Conservation (phyloP, 2,797 vertebrate species). For the Caiman crocodilus region DNA sequence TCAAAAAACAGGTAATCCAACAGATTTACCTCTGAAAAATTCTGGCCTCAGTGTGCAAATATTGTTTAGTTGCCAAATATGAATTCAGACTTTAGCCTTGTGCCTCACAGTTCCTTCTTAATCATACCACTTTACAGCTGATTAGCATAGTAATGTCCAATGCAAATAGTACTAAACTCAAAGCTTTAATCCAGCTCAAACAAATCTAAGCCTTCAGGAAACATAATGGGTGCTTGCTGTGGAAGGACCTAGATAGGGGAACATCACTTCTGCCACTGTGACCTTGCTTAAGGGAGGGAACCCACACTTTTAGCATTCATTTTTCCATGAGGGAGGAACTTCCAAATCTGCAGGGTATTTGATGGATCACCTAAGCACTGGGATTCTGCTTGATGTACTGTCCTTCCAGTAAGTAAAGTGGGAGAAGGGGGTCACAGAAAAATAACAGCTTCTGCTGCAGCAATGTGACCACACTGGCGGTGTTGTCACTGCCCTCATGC, state of each 20-base stretch:
- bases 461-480: too few relatives aligned
- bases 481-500: too few relatives aligned
- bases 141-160: background rate
- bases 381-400: background rate
- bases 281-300: background rate
- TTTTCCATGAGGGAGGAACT: background rate
- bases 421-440: too few relatives aligned
- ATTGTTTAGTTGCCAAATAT: background rate
- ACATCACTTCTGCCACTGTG: background rate
- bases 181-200: background rate
- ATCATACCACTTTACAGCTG: background rate
- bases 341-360: background rate
- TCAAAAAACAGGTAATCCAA: background rate
- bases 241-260: background rate
- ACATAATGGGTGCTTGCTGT: background rate
- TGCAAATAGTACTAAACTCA: background rate
- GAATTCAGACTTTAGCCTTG: background rate
- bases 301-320: background rate
- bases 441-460: too few relatives aligned
- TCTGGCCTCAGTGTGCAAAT: background rate
- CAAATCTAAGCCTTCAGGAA: background rate
- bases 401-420: background rate
- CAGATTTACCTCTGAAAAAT: background rate
- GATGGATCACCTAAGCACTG: background rate
- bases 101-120: background rate